Conservation (phyloP, 2,113 vertebrate genomes). For the Brienomyrus longianalis region DNA sequence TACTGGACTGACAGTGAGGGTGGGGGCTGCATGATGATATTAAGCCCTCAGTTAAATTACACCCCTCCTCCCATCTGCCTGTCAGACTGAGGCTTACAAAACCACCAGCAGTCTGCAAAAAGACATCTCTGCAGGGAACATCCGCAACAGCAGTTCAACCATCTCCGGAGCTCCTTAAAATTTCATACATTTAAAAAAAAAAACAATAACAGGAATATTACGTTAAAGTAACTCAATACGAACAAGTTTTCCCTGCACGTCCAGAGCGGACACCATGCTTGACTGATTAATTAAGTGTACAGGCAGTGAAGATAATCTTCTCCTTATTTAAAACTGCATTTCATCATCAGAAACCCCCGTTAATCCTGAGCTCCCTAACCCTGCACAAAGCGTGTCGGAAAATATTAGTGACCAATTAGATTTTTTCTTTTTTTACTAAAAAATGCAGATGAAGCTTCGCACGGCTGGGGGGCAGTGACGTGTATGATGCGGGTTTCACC, state of each 20-base stretch:
- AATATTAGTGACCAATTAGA: background rate
- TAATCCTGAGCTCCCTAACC: background rate
- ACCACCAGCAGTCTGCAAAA: background rate
- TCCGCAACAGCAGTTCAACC: background rate
- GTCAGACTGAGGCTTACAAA: background rate
- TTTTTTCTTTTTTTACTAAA: background rate
- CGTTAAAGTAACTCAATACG: background rate
- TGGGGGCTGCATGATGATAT: background rate
- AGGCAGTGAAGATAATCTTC: conserved; percentile 8
- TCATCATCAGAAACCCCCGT: background rate
- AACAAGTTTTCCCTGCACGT: background rate
- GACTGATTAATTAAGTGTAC: background rate
- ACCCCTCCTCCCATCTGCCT: background rate
- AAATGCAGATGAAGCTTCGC: background rate
- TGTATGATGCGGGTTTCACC: background rate
- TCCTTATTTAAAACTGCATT: background rate
- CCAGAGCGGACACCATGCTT: background rate
- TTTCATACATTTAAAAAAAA: background rate
- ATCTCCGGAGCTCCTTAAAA: background rate
- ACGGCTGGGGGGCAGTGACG: too few relatives aligned
- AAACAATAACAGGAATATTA: background rate
- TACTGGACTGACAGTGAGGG: background rate
- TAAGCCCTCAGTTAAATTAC: background rate
- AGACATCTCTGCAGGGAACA: background rate
- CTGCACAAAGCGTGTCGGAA: background rate